Base-by-base conservation (phyloP, 2,797 vertebrate species). In the Lagodon rhomboides region DNA sequence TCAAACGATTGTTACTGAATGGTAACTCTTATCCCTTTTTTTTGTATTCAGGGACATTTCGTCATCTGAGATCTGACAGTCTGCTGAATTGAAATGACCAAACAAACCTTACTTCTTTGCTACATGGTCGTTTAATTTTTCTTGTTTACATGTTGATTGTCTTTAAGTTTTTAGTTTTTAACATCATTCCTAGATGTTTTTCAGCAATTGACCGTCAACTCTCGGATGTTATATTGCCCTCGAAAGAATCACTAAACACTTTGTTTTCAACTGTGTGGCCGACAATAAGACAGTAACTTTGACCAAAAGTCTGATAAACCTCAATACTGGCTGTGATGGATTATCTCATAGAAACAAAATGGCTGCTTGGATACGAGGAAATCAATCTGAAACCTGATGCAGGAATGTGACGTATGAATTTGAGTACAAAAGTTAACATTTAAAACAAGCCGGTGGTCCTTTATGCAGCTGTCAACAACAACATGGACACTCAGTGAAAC, bases 91-190 rank as follows among this genome's bases (percentile, higher is more conserved):
- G 16, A 53, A 66, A 30, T 4, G 1, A 23, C 51, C 63, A 51
- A 44, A 63, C n/a, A 11, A 20, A 49, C 16, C 0, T 9, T 17
- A 41, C 3, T 5, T 18, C 27, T 25, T 38, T 38, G 38, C 38
- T 38, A 44, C 34, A 46, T 18, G 25, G 10, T 25, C 3, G 6
- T 17, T 47, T 15, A 7, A 17, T 18, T 20, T 18, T 25, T 74
- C 12, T 15, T 61, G 50, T 43, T 72, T 49, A 23, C 23, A 20
- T 46, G 22, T 25, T 56, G 72, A 77, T 72, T 77, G 70, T 75
- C 77, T 41, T 54, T 67, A 22, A 18, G 44, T 63, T 44, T 56
- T 68, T n/a, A 47, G 1, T 61, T 25, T 8, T 7, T 16, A 46
- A 47, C 5, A 3, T 51, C 12, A 0, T 9, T 18, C 5, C 15